These are phyloP conservation scores for Trissoscelio sp. DNA, from an alignment of 2,888 invertebrate species.

Conservation along the genomic window DNA sequence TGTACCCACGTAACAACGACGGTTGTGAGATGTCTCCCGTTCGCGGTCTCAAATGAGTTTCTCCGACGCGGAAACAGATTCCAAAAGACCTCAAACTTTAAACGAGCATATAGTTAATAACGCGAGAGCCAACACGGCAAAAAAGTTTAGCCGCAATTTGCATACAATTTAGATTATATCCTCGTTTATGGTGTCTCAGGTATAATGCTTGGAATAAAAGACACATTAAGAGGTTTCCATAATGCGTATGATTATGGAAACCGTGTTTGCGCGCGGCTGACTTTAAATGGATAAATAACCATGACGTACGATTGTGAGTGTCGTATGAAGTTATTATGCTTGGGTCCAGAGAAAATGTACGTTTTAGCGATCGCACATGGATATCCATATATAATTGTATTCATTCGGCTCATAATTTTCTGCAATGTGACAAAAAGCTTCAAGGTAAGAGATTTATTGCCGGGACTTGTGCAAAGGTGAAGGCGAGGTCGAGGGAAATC, in stretches of 20 bases:
- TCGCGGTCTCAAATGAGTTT: conserved; percentile 64
- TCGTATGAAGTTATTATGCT: conserved; percentile 43
- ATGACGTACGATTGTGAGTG: conserved; percentile 29
- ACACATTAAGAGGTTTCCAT: conserved; percentile 59
- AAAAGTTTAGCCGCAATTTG: conserved; percentile 54
- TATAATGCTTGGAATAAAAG: conserved; percentile 53
- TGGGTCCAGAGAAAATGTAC: background rate
- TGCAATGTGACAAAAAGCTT: conserved; percentile 15
- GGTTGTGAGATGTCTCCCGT: conserved; percentile 55
- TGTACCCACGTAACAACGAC: conserved; percentile 53
- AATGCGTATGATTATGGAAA: conserved; percentile 62
- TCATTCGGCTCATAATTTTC: conserved; percentile 30
- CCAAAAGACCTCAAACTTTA: conserved; percentile 52
- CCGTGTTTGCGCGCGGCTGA: conserved; percentile 33
- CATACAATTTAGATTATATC: conserved; percentile 65
- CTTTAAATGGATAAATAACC: conserved; percentile 47
- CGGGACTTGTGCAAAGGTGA: conserved; percentile 12
- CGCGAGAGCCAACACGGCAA: conserved; percentile 32
- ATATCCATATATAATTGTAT: conserved; percentile 48
- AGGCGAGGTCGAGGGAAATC: conserved; percentile 28
- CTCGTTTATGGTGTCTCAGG: conserved; percentile 43
- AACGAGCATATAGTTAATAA: conserved; percentile 42
- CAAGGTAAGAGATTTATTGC: conserved; percentile 28
- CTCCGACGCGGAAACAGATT: conserved; percentile 61
- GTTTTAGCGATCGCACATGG: conserved; percentile 32